phyloP scores from a whole-genome alignment of 2,113 vertebrate species.

The Nesogale talazaci region DNA sequence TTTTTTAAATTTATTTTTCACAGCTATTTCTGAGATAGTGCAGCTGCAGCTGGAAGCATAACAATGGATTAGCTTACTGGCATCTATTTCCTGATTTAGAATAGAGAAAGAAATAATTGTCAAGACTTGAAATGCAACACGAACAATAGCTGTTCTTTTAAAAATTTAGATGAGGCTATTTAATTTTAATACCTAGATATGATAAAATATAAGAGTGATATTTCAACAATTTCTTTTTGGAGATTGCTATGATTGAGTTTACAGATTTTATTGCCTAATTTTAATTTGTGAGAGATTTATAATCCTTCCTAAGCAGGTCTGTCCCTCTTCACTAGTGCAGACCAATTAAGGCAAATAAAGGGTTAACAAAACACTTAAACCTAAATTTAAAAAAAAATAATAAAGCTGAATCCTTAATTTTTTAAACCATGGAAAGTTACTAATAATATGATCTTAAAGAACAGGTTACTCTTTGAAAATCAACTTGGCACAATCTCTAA shows the following conservation, averaged over 20 bases:
- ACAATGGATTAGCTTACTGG: conserved; percentile 68
- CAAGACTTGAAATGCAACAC: conserved; percentile 50
- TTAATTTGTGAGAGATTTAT: conserved; percentile 42
- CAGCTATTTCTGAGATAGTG: conserved; percentile 27
- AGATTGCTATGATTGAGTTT: neutral
- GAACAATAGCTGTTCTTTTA: neutral
- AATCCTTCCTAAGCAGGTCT: neutral
- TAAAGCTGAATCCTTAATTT: neutral
- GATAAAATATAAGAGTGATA: neutral
- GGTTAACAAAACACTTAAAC: conserved; percentile 1
- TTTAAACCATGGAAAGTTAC: neutral
- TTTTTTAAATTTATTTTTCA: conserved; percentile 5
- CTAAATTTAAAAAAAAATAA: neutral
- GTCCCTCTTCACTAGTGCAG: neutral
- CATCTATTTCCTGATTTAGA: conserved; percentile 58
- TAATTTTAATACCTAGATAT: conserved; percentile 35
- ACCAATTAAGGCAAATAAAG: neutral
- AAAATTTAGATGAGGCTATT: conserved; percentile 24
- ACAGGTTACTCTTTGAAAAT: conserved; percentile 40
- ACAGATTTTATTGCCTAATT: conserved; percentile 26
- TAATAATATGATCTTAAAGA: conserved; percentile 42
- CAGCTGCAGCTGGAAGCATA: conserved; percentile 62
- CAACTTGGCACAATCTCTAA: conserved; percentile 14
- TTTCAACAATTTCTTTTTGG: too few relatives aligned
- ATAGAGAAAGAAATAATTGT: conserved; percentile 69